A percentile compares a stretch with the other conserved stretches of the same genome.
These are phyloP conservation scores for Oophaga pumilio DNA, from an alignment of 2,113 vertebrate species.

Conservation along the genomic window DNA sequence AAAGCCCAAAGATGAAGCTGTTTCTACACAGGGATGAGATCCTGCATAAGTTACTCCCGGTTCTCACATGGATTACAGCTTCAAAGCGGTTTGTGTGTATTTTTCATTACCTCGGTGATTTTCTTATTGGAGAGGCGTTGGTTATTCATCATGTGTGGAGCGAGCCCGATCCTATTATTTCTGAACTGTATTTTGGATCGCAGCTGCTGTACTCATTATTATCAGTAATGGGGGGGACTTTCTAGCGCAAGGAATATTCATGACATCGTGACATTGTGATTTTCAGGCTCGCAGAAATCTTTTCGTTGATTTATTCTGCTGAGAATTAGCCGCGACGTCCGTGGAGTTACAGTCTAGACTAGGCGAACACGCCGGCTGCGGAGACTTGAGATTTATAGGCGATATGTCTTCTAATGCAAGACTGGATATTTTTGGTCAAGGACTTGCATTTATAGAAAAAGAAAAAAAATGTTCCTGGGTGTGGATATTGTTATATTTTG, in stretches of 20 bases:
- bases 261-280: conserved; percentile 5
- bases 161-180: conserved; percentile 7
- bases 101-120: conserved; percentile 11
- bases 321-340: neutral
- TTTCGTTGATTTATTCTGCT: conserved; percentile 12
- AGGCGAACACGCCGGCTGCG: neutral
- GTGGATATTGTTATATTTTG: too few species aligned
- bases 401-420: neutral
- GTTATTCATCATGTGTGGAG: neutral
- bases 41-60: neutral
- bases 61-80: neutral
- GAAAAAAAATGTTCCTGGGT: too few species aligned
- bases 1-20: too few species aligned
- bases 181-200: conserved; percentile 12
- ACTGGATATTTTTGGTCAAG: neutral
- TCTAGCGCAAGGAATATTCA: conserved; percentile 13
- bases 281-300: neutral
- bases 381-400: neutral
- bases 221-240: conserved; percentile 1
- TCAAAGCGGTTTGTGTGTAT: conserved; percentile 1
- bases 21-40: neutral
- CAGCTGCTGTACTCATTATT: conserved; percentile 10
- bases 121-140: neutral
- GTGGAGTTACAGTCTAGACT: neutral
- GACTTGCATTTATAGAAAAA: too few species aligned